Conservation (phyloP, 2,113 vertebrate species). For the Fregetta grallaria region DNA sequence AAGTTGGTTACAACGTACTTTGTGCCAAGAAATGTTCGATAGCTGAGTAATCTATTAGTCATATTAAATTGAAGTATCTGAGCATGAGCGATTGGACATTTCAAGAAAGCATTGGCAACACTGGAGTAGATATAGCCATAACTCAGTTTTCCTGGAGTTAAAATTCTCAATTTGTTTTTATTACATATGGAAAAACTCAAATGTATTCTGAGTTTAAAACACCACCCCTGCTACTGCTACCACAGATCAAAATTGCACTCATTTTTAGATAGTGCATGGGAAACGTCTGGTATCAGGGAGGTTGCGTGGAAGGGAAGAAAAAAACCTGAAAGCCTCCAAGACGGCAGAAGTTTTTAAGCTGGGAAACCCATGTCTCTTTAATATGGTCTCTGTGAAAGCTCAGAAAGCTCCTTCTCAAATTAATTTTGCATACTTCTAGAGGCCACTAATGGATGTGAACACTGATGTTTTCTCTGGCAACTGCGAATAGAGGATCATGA, state of each 20-base stretch:
- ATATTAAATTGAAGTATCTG: not conserved
- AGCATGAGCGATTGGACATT: not conserved
- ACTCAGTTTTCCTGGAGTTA: not conserved
- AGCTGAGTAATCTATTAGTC: constrained; percentile 9
- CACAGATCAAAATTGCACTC: not conserved
- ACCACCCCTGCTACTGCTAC: not conserved
- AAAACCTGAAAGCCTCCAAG: not conserved
- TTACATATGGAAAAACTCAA: not conserved
- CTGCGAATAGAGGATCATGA: not conserved
- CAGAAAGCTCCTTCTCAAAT: constrained; percentile 9
- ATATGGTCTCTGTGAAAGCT: not conserved
- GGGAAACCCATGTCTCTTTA: not conserved
- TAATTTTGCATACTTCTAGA: not conserved
- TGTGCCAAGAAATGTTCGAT: not conserved
- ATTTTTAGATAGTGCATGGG: not conserved
- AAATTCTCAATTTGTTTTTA: not conserved
- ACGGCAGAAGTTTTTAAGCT: not conserved
- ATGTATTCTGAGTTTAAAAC: not conserved
- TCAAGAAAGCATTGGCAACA: not conserved
- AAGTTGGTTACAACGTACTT: not conserved
- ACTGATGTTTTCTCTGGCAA: constrained; percentile 38
- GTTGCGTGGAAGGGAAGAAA: not conserved
- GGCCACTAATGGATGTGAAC: not conserved
- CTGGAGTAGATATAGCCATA: not conserved
- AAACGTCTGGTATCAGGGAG: not conserved